Percentiles rank a stretch among this genome's conserved stretches.
Evolutionary conservation across 2,113 vertebrate species (phyloP).

Genomic region (Gopherus evgoodei): DNA sequence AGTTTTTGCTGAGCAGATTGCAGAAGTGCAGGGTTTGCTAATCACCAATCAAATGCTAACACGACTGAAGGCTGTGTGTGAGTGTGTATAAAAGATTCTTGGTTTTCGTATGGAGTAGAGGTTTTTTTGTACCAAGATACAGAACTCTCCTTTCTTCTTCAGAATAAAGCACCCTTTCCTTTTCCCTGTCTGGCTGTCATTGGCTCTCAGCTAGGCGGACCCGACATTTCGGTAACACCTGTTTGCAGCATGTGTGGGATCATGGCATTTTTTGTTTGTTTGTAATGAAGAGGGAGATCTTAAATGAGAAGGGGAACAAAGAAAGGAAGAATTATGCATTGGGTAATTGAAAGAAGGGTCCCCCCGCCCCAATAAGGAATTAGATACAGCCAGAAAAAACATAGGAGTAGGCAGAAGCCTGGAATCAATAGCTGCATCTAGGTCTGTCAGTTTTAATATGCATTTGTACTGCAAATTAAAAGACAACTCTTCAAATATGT

Average conservation of each 20-base stretch:
- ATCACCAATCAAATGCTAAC: no score
- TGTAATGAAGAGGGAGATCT: not conserved
- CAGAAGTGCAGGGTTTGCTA: no score
- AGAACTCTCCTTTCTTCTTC: no score
- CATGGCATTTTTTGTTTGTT: not conserved
- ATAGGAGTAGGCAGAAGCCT: not conserved
- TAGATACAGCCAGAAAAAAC: not conserved
- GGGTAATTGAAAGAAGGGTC: not conserved
- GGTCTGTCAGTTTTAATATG: rapidly evolving
- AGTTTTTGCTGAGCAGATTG: no score
- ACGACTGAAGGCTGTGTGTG: no score
- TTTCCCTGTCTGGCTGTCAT: no score
- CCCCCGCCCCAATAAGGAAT: not conserved
- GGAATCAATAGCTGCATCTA: not conserved
- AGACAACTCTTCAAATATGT: not conserved
- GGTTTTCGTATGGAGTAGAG: no score
- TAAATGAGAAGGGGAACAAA: not conserved
- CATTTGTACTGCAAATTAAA: not conserved
- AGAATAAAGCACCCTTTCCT: no score
- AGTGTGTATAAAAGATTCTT: no score
- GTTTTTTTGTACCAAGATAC: no score
- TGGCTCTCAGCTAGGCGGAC: no score
- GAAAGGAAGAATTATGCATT: not conserved
- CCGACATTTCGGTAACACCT: not conserved
- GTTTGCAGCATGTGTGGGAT: not conserved